phyloP scores from a whole-genome alignment of 2,797 vertebrate species.

The Typhlichthys eigenmanni region DNA sequence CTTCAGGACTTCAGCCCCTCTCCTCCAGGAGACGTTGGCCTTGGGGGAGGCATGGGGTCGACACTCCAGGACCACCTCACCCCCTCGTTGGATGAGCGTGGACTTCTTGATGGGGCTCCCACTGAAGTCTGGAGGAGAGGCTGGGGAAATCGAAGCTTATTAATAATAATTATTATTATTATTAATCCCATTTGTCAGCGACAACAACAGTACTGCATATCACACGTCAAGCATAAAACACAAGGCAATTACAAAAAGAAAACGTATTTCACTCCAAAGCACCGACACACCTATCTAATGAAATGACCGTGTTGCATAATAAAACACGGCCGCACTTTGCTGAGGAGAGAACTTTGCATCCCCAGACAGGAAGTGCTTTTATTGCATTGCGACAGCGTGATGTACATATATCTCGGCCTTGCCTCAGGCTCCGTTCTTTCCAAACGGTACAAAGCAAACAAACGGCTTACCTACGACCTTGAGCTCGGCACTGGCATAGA shows the following conservation, averaged over 20 bases:
- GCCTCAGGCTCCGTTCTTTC: slow-evolving; percentile 8
- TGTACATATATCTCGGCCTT: background rate
- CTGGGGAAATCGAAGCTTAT: slow-evolving; percentile 61
- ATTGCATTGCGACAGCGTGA: slow-evolving; percentile 10
- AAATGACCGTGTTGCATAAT: slow-evolving; percentile 50
- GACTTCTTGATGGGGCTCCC: slow-evolving; percentile 80
- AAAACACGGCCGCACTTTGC: slow-evolving; percentile 14
- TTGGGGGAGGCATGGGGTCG: slow-evolving; percentile 83
- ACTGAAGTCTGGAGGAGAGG: slow-evolving; percentile 85
- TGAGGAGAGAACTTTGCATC: slow-evolving; percentile 1
- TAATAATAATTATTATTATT: background rate
- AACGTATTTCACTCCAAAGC: slow-evolving; percentile 24
- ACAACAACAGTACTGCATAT: slow-evolving; percentile 26
- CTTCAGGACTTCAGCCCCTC: slow-evolving; percentile 67
- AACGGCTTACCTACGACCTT: slow-evolving; percentile 77
- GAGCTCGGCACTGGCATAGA: slow-evolving; percentile 78
- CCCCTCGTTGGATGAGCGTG: slow-evolving; percentile 82
- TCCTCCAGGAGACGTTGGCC: slow-evolving; percentile 83
- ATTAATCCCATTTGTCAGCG: slow-evolving; percentile 37
- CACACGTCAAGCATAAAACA: slow-evolving; percentile 45
- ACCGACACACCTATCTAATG: slow-evolving; percentile 24
- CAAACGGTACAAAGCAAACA: slow-evolving; percentile 13
- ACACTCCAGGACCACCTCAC: slow-evolving; percentile 81
- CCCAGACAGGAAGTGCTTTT: slow-evolving; percentile 8
- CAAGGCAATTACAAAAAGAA: slow-evolving; percentile 35